Evolutionary conservation across 1,140 invertebrate species (phyloP).

Genomic region (Adelges cooleyi): DNA sequence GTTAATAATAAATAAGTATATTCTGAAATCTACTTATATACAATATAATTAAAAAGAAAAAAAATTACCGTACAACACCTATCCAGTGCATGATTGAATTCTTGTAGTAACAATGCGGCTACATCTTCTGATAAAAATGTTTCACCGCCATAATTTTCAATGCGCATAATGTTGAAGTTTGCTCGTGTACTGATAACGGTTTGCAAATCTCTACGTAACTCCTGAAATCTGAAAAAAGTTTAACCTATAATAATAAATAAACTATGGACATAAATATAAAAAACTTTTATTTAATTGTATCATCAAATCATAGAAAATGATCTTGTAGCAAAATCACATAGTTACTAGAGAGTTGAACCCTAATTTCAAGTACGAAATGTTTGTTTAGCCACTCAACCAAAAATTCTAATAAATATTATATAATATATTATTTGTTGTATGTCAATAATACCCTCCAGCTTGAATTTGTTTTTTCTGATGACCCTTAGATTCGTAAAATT

Average conservation of each 20-base stretch:
- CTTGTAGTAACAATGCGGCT: constrained; percentile 84
- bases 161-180: constrained; percentile 84
- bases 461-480: constrained; percentile 84
- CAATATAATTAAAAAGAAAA: constrained; percentile 9
- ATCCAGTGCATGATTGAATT: constrained; percentile 80
- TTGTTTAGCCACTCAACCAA: too few relatives aligned
- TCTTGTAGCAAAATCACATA: too few relatives aligned
- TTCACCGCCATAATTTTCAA: constrained; percentile 92
- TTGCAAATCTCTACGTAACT: constrained; percentile 83
- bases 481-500: constrained; percentile 86
- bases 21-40: too few relatives aligned
- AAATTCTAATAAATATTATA: too few relatives aligned
- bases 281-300: too few relatives aligned
- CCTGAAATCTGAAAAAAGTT: constrained; percentile 66
- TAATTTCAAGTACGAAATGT: too few relatives aligned
- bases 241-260: too few relatives aligned
- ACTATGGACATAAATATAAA: too few relatives aligned
- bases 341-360: too few relatives aligned
- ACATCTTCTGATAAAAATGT: constrained; percentile 94
- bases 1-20: constrained; percentile 26
- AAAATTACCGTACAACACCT: constrained; percentile 65
- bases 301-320: too few relatives aligned
- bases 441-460: constrained; percentile 46
- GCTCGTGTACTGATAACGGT: constrained; percentile 81
- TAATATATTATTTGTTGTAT: too few relatives aligned